phyloP scores from a whole-genome alignment of 2,888 invertebrate genomes.

The Meiosimyza platycephala region DNA sequence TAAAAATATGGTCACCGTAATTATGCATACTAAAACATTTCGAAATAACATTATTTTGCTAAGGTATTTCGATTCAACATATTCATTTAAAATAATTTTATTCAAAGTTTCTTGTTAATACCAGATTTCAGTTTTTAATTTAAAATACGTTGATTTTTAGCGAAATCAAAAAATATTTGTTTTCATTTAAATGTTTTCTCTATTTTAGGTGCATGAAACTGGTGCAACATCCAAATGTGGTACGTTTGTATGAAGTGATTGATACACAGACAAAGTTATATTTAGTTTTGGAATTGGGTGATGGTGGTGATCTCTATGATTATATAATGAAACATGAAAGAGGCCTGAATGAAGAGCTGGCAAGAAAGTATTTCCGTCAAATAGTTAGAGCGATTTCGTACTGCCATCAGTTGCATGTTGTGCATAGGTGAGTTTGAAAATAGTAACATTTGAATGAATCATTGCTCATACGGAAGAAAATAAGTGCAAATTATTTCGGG shows the following conservation, averaged over 20 bases:
- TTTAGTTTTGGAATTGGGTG: slow-evolving; percentile 95
- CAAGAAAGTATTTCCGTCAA: slow-evolving; percentile 94
- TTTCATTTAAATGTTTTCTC: neutral
- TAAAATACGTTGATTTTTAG: too few species aligned
- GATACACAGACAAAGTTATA: slow-evolving; percentile 98
- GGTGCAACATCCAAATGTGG: slow-evolving; percentile 99
- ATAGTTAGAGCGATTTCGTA: slow-evolving; percentile 98
- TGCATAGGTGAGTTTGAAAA: slow-evolving; percentile 67
- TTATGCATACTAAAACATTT: too few species aligned
- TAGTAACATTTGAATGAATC: neutral
- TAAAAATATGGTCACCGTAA: too few species aligned
- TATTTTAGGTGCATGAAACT: slow-evolving; percentile 91
- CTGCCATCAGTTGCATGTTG: slow-evolving; percentile 88
- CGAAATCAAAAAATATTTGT: slow-evolving; percentile 20
- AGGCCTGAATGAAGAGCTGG: slow-evolving; percentile 85
- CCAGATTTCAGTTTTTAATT: too few species aligned
- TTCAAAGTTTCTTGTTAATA: too few species aligned
- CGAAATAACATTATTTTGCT: too few species aligned
- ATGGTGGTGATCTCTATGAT: slow-evolving; percentile 98
- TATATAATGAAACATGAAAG: slow-evolving; percentile 96
- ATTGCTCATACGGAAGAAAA: too few species aligned
- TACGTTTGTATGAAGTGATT: slow-evolving; percentile 97
- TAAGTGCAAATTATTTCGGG: too few species aligned
- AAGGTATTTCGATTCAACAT: too few species aligned
- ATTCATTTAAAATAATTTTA: too few species aligned